These are phyloP conservation scores for Hyla sarda DNA, from an alignment of 2,113 vertebrate species.

Conservation along the genomic window DNA sequence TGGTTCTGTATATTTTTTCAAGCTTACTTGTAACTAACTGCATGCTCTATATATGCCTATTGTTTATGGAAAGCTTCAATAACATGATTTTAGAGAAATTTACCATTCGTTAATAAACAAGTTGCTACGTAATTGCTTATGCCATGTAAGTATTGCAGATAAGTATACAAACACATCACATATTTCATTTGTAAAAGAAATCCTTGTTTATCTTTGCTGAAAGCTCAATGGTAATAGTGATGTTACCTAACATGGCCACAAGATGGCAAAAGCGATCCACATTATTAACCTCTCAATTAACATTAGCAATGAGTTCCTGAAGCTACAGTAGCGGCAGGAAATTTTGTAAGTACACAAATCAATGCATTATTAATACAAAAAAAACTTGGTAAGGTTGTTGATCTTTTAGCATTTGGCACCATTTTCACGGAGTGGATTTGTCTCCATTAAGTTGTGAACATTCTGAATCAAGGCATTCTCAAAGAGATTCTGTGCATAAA, in stretches of 20 bases:
- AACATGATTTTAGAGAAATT: no score
- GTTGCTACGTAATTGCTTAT: no score
- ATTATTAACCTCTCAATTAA: not conserved
- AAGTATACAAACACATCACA: no score
- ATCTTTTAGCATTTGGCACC: constrained; percentile 7
- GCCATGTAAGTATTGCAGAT: no score
- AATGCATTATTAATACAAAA: constrained; percentile 43
- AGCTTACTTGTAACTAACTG: no score
- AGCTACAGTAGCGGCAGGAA: not conserved
- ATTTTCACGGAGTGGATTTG: constrained; percentile 4
- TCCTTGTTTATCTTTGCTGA: no score
- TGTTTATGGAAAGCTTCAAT: no score
- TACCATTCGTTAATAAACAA: no score
- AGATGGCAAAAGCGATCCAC: constrained; percentile 24
- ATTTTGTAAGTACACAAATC: constrained; percentile 1
- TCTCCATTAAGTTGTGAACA: not conserved
- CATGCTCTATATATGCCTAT: no score
- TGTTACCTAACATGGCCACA: not conserved
- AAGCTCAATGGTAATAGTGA: not conserved
- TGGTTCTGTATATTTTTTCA: no score
- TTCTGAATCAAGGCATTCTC: not conserved
- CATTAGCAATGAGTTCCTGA: constrained; percentile 1
- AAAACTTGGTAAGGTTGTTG: not conserved
- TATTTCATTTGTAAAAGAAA: no score
- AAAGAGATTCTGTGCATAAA: not conserved